Conservation (phyloP, 1,140 invertebrate species). For the Harlomillsia oculata region DNA sequence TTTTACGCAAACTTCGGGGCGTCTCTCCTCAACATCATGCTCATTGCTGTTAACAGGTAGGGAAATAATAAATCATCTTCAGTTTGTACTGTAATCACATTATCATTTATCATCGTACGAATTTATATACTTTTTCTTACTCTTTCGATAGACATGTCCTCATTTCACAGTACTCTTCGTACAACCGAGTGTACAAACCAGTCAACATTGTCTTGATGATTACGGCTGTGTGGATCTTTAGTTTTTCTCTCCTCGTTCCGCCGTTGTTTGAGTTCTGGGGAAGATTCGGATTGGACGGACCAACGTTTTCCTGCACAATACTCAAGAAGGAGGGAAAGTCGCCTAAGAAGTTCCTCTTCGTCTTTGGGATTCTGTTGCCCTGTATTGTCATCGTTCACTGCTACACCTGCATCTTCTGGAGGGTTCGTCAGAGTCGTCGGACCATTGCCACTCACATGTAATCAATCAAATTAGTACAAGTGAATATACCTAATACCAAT, state of each 20-base stretch:
- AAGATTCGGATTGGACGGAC: constrained; percentile 57
- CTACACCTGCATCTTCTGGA: constrained; percentile 75
- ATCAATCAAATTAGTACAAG: constrained; percentile 21
- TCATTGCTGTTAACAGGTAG: constrained; percentile 78
- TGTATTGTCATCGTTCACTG: constrained; percentile 70
- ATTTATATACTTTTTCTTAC: background rate
- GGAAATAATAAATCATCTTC: constrained; percentile 11
- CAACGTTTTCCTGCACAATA: constrained; percentile 77
- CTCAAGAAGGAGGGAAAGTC: constrained; percentile 55
- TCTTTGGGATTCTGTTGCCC: constrained; percentile 68
- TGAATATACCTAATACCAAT: too few relatives aligned
- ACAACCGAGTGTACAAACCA: constrained; percentile 61
- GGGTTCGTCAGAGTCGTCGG: constrained; percentile 57
- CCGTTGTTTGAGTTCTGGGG: constrained; percentile 74
- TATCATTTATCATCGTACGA: constrained; percentile 54
- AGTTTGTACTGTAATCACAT: constrained; percentile 59
- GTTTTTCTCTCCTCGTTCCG: constrained; percentile 56
- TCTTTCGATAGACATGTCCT: constrained; percentile 64
- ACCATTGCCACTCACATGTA: constrained; percentile 58
- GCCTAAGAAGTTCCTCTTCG: constrained; percentile 75
- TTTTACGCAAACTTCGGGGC: constrained; percentile 83
- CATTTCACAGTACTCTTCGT: constrained; percentile 64
- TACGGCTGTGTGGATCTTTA: constrained; percentile 61
- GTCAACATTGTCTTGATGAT: constrained; percentile 61
- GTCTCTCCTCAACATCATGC: constrained; percentile 76